phyloP scores from a whole-genome alignment of 2,113 vertebrate species.

The Cairina moschata region DNA sequence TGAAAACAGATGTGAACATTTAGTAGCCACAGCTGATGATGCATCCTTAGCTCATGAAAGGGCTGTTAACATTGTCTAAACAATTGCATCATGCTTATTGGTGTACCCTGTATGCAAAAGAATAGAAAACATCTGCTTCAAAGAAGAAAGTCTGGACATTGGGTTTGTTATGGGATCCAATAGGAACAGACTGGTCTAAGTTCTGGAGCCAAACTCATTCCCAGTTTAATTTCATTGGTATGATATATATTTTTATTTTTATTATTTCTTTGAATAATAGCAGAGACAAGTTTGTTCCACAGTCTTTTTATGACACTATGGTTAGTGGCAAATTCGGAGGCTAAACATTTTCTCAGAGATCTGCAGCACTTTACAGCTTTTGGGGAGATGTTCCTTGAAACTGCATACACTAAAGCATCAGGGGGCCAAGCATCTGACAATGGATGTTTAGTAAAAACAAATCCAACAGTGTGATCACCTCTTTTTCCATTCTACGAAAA shows the following conservation, averaged over 20 bases:
- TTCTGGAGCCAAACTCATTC: not conserved
- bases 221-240: not conserved
- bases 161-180: not conserved
- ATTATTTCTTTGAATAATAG: not conserved
- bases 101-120: not conserved
- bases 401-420: not conserved
- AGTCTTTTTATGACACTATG: not conserved
- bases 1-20: not conserved
- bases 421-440: not conserved
- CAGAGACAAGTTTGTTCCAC: not conserved
- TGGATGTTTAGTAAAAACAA: not conserved
- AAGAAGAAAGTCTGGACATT: not conserved
- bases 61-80: not conserved
- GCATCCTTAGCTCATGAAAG: not conserved
- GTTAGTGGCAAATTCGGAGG: not conserved
- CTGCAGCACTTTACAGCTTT: not conserved
- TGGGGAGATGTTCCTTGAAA: not conserved
- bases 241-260: not conserved
- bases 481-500: not conserved
- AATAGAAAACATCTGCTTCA: not conserved
- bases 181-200: not conserved
- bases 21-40: not conserved
- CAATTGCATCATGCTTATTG: not conserved
- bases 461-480: not conserved
- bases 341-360: not conserved